Conservation (phyloP, 2,113 vertebrate species). For the Peromyscus californicus region DNA sequence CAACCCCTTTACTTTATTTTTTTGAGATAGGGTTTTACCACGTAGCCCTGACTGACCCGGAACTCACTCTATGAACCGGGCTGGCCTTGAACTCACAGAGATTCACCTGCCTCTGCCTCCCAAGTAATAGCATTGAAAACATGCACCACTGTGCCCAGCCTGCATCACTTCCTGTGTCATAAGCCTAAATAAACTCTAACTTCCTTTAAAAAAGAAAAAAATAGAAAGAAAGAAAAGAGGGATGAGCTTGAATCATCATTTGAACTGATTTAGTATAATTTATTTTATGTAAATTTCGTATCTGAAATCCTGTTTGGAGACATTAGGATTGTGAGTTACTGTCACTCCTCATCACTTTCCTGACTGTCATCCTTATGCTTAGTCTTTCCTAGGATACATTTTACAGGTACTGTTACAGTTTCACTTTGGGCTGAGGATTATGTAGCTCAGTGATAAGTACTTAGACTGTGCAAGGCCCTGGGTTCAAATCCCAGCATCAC, state of each 20-base stretch:
- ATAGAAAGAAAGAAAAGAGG: neutral
- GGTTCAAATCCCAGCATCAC: neutral
- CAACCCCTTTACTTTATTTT: neutral
- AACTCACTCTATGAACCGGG: neutral
- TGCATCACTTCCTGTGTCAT: too few relatives aligned
- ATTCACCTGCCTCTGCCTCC: neutral
- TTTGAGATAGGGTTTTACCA: neutral
- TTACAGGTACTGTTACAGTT: neutral
- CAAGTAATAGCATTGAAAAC: too few relatives aligned
- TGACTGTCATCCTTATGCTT: neutral
- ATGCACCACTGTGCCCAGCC: too few relatives aligned
- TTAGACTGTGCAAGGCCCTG: neutral
- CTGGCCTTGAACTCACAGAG: neutral
- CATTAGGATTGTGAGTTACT: neutral
- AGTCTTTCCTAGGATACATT: neutral
- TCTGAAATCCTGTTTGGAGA: slow-evolving; percentile 35
- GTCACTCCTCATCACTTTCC: neutral
- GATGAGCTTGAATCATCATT: neutral
- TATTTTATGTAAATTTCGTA: slow-evolving; percentile 21
- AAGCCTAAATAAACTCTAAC: too few relatives aligned
- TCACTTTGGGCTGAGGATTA: neutral
- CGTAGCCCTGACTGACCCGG: neutral
- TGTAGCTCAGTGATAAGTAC: neutral
- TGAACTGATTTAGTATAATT: slow-evolving; percentile 34
- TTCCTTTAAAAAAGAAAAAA: too few relatives aligned